Base-by-base conservation (phyloP, 2,113 vertebrate genomes). In the Ceratotherium simum region DNA sequence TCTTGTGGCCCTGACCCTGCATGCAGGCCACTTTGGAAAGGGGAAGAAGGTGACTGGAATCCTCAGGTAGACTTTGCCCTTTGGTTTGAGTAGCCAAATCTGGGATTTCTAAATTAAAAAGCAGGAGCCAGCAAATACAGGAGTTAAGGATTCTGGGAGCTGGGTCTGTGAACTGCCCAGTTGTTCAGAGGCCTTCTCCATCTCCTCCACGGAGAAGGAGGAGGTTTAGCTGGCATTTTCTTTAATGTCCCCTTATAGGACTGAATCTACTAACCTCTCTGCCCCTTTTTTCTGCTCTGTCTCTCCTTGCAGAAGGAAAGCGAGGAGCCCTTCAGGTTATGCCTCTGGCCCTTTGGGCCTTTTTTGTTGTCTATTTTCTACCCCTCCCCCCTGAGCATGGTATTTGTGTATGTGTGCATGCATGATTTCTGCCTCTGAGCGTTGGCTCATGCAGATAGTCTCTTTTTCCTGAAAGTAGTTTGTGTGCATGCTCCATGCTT, bases 281-380 rank as follows among this genome's bases (percentile, higher is more conserved):
- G n/a, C 97, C 97, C 86, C 95, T 98, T 97, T 97, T 98, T 96
- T 98, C 70, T 96, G 85, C 84, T 96, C 75, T 98, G 98, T 98
- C 93, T 98, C 98, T 98, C 97, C 98, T 99, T 98, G 86, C 99
- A 99, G 99, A 99, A 98, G 99, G 96, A 98, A 98, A 99, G 98
- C 99, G 97, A 99, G 99, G 99, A 99, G 99, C 99, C 97, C 96
- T 99, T 98, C 99, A 99, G 99, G 99, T 99, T 99, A 99, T 98
- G 98, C 98, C 58, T 98, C 56, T 88, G 98, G 97, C 98, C 96
- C 93, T 93, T 98, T 98, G 93, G 98, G 96, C 84, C 91, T 87
- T 81, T 85, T 96, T 94, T 97, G 95, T 97, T 97, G 85, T 97
- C 78, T 96, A 3, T 95, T 98, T 39, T 96, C 62, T 91, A 95